Evolutionary conservation across 2,888 invertebrate genomes (phyloP).

Genomic region (Dasysyrphus tricinctus): DNA sequence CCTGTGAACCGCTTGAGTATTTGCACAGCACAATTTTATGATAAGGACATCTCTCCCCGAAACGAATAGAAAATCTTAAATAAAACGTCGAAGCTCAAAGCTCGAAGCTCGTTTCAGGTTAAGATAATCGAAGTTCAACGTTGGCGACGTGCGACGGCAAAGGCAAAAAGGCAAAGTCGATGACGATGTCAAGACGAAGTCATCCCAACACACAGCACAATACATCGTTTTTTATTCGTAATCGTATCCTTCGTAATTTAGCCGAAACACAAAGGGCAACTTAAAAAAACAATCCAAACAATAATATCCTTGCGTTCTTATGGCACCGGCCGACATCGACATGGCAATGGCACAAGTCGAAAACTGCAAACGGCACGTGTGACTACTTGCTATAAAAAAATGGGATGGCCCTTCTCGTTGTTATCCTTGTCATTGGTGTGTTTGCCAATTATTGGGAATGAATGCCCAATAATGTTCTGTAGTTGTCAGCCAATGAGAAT

Average conservation of each 20-base stretch:
- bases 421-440: slow-evolving; percentile 25
- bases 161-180: not conserved
- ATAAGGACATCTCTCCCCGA: not conserved
- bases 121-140: not conserved
- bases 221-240: not conserved
- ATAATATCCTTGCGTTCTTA: slow-evolving; percentile 2
- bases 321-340: slow-evolving; percentile 2
- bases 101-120: not conserved
- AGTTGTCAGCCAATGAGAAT: slow-evolving; percentile 1
- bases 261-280: not conserved
- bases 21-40: not conserved
- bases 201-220: not conserved
- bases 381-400: slow-evolving; percentile 16
- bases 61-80: not conserved
- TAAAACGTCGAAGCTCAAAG: not conserved
- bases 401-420: not conserved
- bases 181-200: not conserved
- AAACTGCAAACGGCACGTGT: not conserved
- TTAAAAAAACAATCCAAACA: not conserved
- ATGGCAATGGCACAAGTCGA: not conserved
- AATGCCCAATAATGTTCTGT: not conserved
- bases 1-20: not conserved
- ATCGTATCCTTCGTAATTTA: slow-evolving; percentile 10
- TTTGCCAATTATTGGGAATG: slow-evolving; percentile 8
- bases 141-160: not conserved